These are phyloP conservation scores for Leucophora obtusa DNA, from an alignment of 2,888 invertebrate species.

Conservation along the genomic window DNA sequence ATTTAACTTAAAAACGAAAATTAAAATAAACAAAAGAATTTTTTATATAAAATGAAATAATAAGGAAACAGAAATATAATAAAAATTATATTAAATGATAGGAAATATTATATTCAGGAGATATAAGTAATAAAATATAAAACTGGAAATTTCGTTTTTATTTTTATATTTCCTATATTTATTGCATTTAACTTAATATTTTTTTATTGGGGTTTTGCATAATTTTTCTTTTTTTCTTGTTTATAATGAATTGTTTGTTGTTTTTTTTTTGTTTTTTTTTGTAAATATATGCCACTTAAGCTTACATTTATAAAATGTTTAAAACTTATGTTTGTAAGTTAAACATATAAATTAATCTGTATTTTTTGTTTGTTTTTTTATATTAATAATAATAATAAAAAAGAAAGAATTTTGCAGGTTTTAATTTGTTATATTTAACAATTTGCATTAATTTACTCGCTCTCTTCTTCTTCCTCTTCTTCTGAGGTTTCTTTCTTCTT, in stretches of 20 bases:
- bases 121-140: constrained; percentile 28
- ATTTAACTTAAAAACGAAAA: constrained; percentile 42
- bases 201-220: constrained; percentile 44
- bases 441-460: constrained; percentile 80
- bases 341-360: constrained; percentile 64
- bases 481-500: constrained; percentile 85
- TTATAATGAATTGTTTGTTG: constrained; percentile 38
- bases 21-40: constrained; percentile 38
- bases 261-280: constrained; percentile 52
- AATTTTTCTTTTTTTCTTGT: constrained; percentile 43
- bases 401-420: constrained; percentile 59
- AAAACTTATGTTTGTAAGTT: constrained; percentile 73
- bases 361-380: constrained; percentile 36
- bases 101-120: constrained; percentile 17
- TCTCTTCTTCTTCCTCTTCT: constrained; percentile 83
- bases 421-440: constrained; percentile 18
- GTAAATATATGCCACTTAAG: constrained; percentile 74
- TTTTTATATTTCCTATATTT: constrained; percentile 59
- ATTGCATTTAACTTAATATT: constrained; percentile 51
- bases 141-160: constrained; percentile 49
- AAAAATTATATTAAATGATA: constrained; percentile 18
- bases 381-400: constrained; percentile 37
- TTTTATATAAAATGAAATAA: constrained; percentile 7
- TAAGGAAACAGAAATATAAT: not conserved
- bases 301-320: constrained; percentile 78